Percentiles rank a stretch among this genome's conserved stretches.
Conservation (phyloP, 30 jellyfish, hydroid and myxozoan genomes). For the Rhopilema esculentum region DNA sequence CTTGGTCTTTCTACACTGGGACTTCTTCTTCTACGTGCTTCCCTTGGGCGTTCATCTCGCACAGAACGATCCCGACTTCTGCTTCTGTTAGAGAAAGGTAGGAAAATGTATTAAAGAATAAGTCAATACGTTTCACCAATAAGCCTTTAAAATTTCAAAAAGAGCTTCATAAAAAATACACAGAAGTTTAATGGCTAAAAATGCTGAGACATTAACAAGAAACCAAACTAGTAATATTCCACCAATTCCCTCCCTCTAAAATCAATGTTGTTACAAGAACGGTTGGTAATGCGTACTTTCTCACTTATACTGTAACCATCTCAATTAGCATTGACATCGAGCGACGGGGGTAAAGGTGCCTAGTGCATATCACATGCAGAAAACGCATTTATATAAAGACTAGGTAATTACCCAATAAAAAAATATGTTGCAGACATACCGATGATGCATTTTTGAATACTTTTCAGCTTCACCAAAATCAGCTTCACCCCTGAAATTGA, state of each 20-base stretch:
- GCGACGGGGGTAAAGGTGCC: too few relatives aligned
- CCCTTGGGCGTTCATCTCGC: slow-evolving; percentile 18
- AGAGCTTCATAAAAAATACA: too few relatives aligned
- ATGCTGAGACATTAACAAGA: too few relatives aligned
- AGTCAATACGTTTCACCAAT: background rate
- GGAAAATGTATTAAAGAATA: too few relatives aligned
- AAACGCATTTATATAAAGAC: too few relatives aligned
- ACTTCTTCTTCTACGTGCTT: slow-evolving; percentile 28
- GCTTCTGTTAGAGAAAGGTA: slow-evolving; percentile 4
- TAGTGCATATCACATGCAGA: too few relatives aligned
- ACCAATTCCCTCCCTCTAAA: background rate
- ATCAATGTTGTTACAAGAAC: too few relatives aligned
- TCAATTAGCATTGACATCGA: too few relatives aligned
- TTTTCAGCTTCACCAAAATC: slow-evolving; percentile 81
- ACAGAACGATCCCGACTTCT: slow-evolving; percentile 35
- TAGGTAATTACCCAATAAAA: slow-evolving; percentile 1
- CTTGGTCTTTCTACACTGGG: slow-evolving; percentile 13
- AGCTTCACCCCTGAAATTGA: slow-evolving; percentile 10
- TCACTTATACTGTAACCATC: too few relatives aligned
- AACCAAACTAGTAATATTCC: background rate
- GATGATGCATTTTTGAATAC: slow-evolving; percentile 43
- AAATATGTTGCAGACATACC: background rate
- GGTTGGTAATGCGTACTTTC: too few relatives aligned
- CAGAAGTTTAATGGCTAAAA: too few relatives aligned
- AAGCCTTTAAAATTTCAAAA: too few relatives aligned